Conservation (phyloP, 2,113 vertebrate genomes). For the Epinephelus lanceolatus region DNA sequence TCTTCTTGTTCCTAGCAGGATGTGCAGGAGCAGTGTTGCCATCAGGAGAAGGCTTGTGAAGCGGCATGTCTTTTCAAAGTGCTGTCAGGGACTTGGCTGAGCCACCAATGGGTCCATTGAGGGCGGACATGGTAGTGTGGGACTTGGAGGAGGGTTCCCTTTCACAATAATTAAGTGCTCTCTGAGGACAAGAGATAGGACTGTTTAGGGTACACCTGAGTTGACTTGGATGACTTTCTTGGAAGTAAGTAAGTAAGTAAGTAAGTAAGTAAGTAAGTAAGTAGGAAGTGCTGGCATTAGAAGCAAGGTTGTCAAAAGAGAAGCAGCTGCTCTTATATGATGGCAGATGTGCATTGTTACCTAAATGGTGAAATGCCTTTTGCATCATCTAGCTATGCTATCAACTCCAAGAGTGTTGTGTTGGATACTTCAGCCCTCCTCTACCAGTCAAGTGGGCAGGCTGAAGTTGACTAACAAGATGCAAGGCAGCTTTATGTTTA, state of each 20-base stretch:
- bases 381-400: constrained; percentile 9
- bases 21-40: not conserved
- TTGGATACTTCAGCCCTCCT: not conserved
- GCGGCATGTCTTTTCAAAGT: not conserved
- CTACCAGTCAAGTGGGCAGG: constrained; percentile 1
- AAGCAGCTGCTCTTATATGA: not conserved
- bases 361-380: constrained; percentile 21
- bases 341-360: not conserved
- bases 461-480: not conserved
- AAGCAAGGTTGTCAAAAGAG: not conserved
- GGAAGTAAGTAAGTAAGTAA: not conserved
- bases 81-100: not conserved
- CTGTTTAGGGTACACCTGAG: not conserved
- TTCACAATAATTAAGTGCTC: not conserved
- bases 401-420: not conserved
- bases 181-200: not conserved
- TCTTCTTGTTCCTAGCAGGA: not conserved
- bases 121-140: not conserved
- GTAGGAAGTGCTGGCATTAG: not conserved
- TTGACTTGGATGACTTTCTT: not conserved
- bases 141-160: not conserved
- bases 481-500: not conserved
- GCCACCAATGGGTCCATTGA: not conserved
- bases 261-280: not conserved
- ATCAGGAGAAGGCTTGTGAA: not conserved